Evolutionary conservation across 1,140 invertebrate species (phyloP).

Genomic region (Drosophila virilis): DNA sequence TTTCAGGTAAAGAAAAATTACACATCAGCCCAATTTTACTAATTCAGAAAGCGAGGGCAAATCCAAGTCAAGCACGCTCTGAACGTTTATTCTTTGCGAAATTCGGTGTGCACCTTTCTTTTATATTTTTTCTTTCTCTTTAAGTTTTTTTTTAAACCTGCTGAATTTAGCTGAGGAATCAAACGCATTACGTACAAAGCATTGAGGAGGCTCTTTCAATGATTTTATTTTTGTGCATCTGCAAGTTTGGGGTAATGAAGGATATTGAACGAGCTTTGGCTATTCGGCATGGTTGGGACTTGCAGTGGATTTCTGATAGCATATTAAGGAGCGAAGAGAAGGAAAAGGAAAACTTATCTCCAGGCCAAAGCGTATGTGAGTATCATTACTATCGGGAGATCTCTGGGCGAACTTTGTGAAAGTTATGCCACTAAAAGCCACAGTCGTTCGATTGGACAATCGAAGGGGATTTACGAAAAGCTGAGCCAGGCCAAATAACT

Average conservation of each 20-base stretch:
- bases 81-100: not conserved
- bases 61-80: too few relatives aligned
- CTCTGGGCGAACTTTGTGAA: constrained; percentile 36
- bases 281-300: constrained; percentile 28
- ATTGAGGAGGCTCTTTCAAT: constrained; percentile 69
- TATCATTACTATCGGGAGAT: constrained; percentile 37
- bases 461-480: not conserved
- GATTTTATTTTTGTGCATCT: constrained; percentile 81
- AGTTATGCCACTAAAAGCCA: constrained; percentile 32
- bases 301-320: constrained; percentile 67
- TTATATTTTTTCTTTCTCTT: constrained; percentile 13
- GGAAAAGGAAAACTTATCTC: constrained; percentile 52
- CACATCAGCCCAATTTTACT: too few relatives aligned
- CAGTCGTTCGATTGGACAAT: constrained; percentile 7
- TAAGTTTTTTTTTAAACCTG: constrained; percentile 48
- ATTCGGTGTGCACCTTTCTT: not conserved
- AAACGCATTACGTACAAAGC: constrained; percentile 79
- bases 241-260: constrained; percentile 74
- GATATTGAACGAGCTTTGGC: constrained; percentile 77
- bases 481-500: not conserved
- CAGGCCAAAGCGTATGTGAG: constrained; percentile 28
- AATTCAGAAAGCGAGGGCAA: too few relatives aligned
- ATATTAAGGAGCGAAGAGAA: constrained; percentile 30
- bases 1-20: too few relatives aligned
- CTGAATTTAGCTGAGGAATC: constrained; percentile 71